phyloP scores from a whole-genome alignment of 1,140 invertebrate species.

The Drosophila ercepeae region DNA sequence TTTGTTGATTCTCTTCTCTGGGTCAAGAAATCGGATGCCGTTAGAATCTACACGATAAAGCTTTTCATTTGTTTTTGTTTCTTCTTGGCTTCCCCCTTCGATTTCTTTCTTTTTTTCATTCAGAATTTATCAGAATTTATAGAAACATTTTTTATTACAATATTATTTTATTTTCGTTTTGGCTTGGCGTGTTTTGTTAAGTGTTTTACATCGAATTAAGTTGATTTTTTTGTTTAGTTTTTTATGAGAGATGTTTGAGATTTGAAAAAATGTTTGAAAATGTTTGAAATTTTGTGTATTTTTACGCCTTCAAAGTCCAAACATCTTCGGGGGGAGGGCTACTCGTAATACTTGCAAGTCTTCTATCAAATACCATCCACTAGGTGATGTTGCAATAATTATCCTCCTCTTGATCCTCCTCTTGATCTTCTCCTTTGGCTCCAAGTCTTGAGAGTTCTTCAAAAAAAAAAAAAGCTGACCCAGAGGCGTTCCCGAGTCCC shows the following conservation, averaged over 20 bases:
- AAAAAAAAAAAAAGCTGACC: too few relatives aligned
- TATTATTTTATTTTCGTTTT: constrained; percentile 27
- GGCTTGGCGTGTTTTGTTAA: constrained; percentile 18
- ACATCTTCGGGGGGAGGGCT: neutral
- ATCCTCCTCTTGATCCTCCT: too few relatives aligned
- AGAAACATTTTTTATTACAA: constrained; percentile 55
- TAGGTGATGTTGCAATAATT: constrained; percentile 62
- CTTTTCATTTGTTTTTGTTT: too few relatives aligned
- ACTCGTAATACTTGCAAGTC: neutral
- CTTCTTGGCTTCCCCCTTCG: too few relatives aligned
- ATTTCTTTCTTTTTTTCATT: constrained; percentile 20
- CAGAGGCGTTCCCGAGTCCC: too few relatives aligned
- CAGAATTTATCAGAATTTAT: neutral
- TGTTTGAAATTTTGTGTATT: constrained; percentile 36
- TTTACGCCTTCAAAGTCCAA: too few relatives aligned
- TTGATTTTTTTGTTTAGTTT: constrained; percentile 37
- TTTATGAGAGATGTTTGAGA: constrained; percentile 44
- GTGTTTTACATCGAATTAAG: constrained; percentile 44
- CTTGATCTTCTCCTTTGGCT: neutral
- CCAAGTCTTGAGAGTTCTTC: constrained; percentile 41
- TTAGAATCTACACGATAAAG: too few relatives aligned
- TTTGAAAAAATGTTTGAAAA: too few relatives aligned
- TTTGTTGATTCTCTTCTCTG: too few relatives aligned
- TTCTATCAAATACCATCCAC: constrained; percentile 28
- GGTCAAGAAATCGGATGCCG: too few relatives aligned